A percentile compares a stretch with the other conserved stretches of the same genome.
Evolutionary conservation across 2,113 vertebrate species (phyloP).

Genomic region (Indicator indicator): DNA sequence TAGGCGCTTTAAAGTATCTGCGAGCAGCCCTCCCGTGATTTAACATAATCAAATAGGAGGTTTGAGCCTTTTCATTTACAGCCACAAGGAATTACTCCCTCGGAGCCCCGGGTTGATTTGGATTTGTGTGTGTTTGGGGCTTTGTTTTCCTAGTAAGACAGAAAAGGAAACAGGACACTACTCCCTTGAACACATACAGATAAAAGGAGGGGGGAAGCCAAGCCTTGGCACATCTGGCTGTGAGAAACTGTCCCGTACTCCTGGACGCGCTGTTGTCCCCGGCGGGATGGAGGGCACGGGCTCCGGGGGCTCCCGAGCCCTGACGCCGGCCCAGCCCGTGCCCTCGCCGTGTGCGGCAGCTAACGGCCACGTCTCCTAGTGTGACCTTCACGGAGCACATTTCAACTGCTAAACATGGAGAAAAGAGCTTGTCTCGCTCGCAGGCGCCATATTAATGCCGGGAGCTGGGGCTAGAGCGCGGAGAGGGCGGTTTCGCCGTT

Average conservation of each 20-base stretch:
- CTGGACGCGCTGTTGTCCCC: not conserved
- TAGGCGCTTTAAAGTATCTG: conserved; percentile 20
- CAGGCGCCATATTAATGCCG: not conserved
- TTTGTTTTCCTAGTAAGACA: too few relatives aligned
- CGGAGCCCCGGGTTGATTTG: not conserved
- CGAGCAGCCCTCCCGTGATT: not conserved
- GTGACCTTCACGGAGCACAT: conserved; percentile 38
- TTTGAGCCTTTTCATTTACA: conserved; percentile 29
- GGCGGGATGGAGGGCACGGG: not conserved
- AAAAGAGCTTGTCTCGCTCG: not conserved
- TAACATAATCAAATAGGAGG: not conserved
- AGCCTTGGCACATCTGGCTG: not conserved
- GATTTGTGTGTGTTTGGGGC: not conserved
- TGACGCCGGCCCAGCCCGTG: not conserved
- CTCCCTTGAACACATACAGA: not conserved
- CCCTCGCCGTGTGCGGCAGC: not conserved
- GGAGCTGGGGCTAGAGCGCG: not conserved
- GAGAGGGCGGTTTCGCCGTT: not conserved
- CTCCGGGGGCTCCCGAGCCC: not conserved
- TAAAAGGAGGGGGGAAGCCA: not conserved
- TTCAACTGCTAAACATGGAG: not conserved
- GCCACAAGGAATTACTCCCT: not conserved
- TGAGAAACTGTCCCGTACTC: not conserved
- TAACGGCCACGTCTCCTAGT: not conserved
- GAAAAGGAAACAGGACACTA: not conserved